Conservation (phyloP, 2,797 vertebrate species). For the Sternarchorhynchus goeldii region DNA sequence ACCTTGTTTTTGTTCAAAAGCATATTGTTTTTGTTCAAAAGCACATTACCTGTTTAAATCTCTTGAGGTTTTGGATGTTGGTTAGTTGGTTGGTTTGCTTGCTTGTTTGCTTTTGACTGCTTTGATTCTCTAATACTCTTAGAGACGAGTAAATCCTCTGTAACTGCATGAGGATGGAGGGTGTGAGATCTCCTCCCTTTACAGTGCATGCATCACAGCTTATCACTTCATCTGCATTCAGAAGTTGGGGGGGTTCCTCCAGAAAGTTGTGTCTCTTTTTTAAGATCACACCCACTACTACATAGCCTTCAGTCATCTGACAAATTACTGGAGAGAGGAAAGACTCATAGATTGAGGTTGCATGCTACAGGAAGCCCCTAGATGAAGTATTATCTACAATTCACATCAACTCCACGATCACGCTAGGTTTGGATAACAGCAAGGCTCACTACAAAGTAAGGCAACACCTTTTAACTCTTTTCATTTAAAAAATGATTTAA, state of each 20-base stretch:
- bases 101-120: background rate
- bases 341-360: constrained; percentile 2
- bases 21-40: too few relatives aligned
- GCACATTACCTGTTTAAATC: too few relatives aligned
- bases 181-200: background rate
- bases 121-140: too few relatives aligned
- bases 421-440: constrained; percentile 18
- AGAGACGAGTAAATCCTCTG: too few relatives aligned
- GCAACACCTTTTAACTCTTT: background rate
- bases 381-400: constrained; percentile 27
- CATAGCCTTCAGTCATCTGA: constrained; percentile 21
- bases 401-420: constrained; percentile 20
- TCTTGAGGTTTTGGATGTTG: too few relatives aligned
- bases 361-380: background rate
- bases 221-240: constrained; percentile 35
- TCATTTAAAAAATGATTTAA: background rate
- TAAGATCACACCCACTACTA: constrained; percentile 34
- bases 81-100: background rate
- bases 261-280: constrained; percentile 28
- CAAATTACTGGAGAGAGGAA: constrained; percentile 13
- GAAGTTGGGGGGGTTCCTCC: background rate
- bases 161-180: background rate
- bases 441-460: constrained; percentile 31
- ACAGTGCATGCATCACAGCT: constrained; percentile 26
- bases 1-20: too few relatives aligned